Base-by-base conservation (phyloP, 1,140 invertebrate genomes). In the Archivesica marissinica region DNA sequence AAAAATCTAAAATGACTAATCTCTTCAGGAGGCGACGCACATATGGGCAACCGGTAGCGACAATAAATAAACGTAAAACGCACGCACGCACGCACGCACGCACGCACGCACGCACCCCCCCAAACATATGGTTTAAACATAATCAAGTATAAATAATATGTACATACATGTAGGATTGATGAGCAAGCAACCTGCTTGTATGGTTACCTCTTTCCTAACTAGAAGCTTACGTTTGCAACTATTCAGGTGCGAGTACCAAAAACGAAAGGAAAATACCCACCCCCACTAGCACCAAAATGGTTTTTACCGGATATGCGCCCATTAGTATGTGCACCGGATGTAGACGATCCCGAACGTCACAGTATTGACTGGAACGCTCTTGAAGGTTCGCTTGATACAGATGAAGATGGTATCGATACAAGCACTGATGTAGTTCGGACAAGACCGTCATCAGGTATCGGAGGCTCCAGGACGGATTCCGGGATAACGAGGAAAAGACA, bases 211-310 rank as follows among this genome's bases (percentile, higher is more conserved):
- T n/a, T n/a, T n/a, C n/a, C n/a, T n/a, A n/a, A n/a, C n/a, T n/a
- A n/a, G n/a, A n/a, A n/a, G n/a, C n/a, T n/a, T n/a, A n/a, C n/a
- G n/a, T n/a, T n/a, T n/a, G n/a, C n/a, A n/a, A n/a, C n/a, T n/a
- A n/a, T 25, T 1, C 9, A 79, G 77, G 61, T 79, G 11, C n/a
- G 39, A 52, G 77, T 79, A 23, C 33, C 56, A 33, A 41, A 44
- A n/a, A 79, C 77, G 23, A 79, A 50, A 35, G 35, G n/a, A 1
- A 79, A 64, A 64, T 79, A 79, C 13, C 77, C 77, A 23, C 77
- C 77, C 2, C 77, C 59, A 28, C 4, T 47, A 7, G 35, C 61
- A 20, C 77, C 77, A 50, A 79, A 79, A 79, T 79, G 77, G 77
- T 64, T 79, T 41, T n/a, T 79, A 44, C 56, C 77, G 11, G 77